A percentile compares a stretch with the other conserved stretches of the same genome.
phyloP scores from a whole-genome alignment of 2,797 vertebrate genomes.

The Ctenosaura bakeri region DNA sequence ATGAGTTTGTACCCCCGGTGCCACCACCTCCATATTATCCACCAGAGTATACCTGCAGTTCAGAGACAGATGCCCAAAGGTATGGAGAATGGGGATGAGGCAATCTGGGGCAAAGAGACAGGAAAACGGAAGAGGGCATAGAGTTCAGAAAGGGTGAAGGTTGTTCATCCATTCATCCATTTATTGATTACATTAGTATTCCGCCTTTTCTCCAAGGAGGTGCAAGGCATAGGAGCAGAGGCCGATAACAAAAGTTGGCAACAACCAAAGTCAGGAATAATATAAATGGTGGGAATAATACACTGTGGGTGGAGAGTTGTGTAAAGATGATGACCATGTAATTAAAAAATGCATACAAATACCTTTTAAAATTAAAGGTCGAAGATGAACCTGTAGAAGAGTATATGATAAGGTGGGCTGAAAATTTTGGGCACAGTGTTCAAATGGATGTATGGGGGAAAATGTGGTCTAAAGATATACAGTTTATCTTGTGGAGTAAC shows the following conservation, averaged over 20 bases:
- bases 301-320: too few species aligned
- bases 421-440: too few species aligned
- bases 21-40: conserved; percentile 97
- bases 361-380: too few species aligned
- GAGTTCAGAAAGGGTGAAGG: not conserved
- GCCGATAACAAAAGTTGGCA: not conserved
- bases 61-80: conserved; percentile 96
- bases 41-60: conserved; percentile 97
- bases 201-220: not conserved
- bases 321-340: too few species aligned
- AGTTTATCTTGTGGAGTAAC: too few species aligned
- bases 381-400: too few species aligned
- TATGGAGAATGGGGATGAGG: conserved; percentile 49
- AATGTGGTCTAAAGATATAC: too few species aligned
- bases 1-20: conserved; percentile 96
- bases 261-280: not conserved
- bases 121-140: not conserved
- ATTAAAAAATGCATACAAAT: too few species aligned
- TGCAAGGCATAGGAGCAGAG: not conserved
- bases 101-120: rapidly evolving
- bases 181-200: not conserved
- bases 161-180: not conserved
- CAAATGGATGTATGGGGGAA: too few species aligned
- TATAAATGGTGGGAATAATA: not conserved
- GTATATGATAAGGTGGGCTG: too few species aligned